Conservation (phyloP, 2,113 vertebrate species). For the Pygoscelis adeliae region DNA sequence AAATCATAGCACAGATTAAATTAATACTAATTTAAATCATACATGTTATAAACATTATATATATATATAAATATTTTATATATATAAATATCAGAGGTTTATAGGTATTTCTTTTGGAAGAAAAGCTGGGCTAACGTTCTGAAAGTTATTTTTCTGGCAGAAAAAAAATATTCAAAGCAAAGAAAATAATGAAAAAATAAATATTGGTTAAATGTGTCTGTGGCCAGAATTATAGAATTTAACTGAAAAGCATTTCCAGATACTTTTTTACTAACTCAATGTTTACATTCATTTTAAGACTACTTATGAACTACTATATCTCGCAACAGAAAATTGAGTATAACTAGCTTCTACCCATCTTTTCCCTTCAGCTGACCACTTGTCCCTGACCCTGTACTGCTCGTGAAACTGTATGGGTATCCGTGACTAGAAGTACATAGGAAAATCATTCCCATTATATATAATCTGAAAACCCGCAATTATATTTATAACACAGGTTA, state of each 20-base stretch:
- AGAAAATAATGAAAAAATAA: not conserved
- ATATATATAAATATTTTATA: too few species aligned
- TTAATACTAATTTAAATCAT: not conserved
- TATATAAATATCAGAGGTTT: not conserved
- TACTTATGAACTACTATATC: not conserved
- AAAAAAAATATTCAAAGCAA: not conserved
- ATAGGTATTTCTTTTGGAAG: not conserved
- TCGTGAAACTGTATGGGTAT: not conserved
- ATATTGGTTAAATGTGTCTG: not conserved
- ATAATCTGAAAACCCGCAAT: fast-evolving
- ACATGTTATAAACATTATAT: not conserved
- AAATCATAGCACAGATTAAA: not conserved
- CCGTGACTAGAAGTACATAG: not conserved
- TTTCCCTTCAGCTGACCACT: not conserved
- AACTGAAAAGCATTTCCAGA: not conserved
- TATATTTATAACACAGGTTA: not conserved
- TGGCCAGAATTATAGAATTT: not conserved
- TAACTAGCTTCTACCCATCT: not conserved
- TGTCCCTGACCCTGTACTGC: not conserved
- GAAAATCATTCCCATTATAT: not conserved
- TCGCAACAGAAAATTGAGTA: not conserved
- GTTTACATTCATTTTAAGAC: not conserved
- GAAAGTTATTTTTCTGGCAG: not conserved
- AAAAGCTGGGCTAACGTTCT: not conserved
- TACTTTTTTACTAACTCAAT: not conserved